Evolutionary conservation across 2,888 invertebrate genomes (phyloP), one percentile per base, ranked within the genome.

Genomic region (Hypomecis punctinalis): DNA sequence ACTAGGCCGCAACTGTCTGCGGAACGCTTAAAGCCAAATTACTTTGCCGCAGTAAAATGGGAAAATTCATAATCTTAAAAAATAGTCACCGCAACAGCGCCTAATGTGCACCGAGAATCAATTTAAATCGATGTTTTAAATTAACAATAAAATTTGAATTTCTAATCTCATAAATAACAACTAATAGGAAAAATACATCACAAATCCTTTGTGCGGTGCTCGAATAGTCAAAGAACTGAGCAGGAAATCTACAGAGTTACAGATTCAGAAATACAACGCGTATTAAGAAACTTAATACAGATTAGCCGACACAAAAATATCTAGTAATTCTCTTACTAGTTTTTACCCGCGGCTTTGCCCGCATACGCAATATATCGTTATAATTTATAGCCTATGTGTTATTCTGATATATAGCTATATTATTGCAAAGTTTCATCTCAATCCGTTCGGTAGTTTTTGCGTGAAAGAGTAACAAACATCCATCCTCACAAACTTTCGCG

Each of bases 131-230:
- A 51, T 40, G 6, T 10, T 46, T 40, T 45, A 51, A 37, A 43
- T 13, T 9, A 58, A 55, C 42, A 49, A 49, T 58, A 33, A 57
- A 23, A 39, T 48, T 39, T 46, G n/a, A 48, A 57, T 36, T 43
- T 42, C 52, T 52, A 40, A 33, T 35, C 11, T 54, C 23, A 56
- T 49, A 56, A 37, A 69, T 66, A 59, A 73, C 73, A 75, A 78
- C 73, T 72, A 80, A 76, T 77, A 69, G 55, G 74, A 75, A 72
- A 56, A 72, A 56, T 74, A 66, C 69, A 66, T 67, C 70, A 80
- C 75, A 77, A 78, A 76, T 79, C 77, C 70, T 63, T 74, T 73
- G 78, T 81, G 81, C 77, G 57, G 76, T 76, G 77, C 76, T 70
- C 59, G 47, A 60, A 60, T 61, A 61, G 46, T 53, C 48, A 10